Conservation (phyloP, 2,113 vertebrate species). For the Motacilla tschutschensis region DNA sequence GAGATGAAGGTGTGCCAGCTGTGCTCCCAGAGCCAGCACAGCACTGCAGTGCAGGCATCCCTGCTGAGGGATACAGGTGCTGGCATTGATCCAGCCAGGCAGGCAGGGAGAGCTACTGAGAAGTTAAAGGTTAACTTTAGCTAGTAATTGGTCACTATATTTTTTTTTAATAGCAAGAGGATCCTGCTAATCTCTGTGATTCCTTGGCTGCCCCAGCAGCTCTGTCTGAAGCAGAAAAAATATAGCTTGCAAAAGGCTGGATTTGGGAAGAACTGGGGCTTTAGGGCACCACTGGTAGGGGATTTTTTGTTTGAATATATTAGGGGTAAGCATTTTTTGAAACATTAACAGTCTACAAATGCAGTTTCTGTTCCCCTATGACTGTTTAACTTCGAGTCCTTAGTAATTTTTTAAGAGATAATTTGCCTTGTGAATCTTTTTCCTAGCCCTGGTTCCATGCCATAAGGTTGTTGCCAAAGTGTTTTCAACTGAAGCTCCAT, state of each 20-base stretch:
- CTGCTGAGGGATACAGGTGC: neutral
- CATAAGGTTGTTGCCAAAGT: neutral
- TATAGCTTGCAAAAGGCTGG: neutral
- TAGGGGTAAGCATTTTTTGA: neutral
- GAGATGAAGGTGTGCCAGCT: neutral
- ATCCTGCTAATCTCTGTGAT: neutral
- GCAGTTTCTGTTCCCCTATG: neutral
- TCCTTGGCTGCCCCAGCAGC: neutral
- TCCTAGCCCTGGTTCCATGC: neutral
- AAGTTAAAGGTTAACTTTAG: neutral
- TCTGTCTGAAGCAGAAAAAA: neutral
- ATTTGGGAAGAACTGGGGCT: neutral
- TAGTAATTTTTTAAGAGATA: neutral
- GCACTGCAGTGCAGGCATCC: accelerated
- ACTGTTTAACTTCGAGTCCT: neutral
- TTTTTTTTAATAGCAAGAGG: neutral
- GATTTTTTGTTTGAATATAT: neutral
- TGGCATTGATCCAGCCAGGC: neutral
- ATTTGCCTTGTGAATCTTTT: neutral
- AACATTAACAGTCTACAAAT: neutral
- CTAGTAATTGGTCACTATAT: neutral
- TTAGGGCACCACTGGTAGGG: neutral
- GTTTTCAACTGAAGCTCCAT: neutral
- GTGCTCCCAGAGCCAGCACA: neutral
- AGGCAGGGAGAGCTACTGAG: neutral